phyloP scores from a whole-genome alignment of 2,113 vertebrate species.

The Cyanoliseus patagonus region DNA sequence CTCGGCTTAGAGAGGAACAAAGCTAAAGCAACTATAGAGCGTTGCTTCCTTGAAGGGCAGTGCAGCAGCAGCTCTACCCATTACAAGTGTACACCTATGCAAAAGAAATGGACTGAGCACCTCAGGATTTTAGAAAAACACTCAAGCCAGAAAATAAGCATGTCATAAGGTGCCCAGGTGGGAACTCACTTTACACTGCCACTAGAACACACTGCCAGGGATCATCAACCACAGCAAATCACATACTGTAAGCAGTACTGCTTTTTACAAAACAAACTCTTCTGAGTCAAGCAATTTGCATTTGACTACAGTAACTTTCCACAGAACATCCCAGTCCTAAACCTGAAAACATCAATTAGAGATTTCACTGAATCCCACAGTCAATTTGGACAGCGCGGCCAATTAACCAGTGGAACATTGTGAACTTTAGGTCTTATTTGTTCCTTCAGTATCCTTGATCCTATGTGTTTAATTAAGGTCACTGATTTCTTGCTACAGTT shows the following conservation, averaged over 20 bases:
- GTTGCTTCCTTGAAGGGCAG: background rate
- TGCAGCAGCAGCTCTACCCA: background rate
- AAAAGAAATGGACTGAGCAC: background rate
- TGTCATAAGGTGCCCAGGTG: background rate
- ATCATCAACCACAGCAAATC: background rate
- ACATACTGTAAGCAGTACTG: background rate
- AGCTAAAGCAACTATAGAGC: background rate
- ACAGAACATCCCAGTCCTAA: background rate
- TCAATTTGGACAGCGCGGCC: background rate
- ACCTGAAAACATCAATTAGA: background rate
- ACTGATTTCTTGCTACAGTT: background rate
- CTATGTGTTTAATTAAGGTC: background rate
- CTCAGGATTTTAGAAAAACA: background rate
- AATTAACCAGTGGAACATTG: background rate
- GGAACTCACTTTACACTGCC: background rate
- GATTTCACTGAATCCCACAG: background rate
- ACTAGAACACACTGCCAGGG: accelerated
- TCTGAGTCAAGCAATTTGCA: background rate
- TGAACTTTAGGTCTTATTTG: background rate
- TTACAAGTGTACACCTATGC: background rate
- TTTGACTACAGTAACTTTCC: background rate
- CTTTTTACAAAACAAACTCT: background rate
- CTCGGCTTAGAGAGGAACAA: background rate
- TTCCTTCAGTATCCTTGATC: background rate
- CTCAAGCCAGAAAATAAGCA: background rate